phyloP scores from a whole-genome alignment of 2,888 invertebrate genomes.

The Lasiommata megera region DNA sequence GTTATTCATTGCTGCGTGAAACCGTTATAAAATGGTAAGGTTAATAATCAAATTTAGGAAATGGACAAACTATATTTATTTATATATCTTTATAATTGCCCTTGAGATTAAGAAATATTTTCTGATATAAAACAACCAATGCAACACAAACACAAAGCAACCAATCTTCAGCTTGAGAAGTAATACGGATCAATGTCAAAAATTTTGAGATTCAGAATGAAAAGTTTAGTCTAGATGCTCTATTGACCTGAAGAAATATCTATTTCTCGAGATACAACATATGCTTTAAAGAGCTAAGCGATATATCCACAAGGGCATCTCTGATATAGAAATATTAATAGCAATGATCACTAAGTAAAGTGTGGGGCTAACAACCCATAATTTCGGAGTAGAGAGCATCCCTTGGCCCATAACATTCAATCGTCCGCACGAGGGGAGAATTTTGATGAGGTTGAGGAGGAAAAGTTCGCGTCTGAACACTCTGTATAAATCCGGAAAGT shows the following conservation, averaged over 20 bases:
- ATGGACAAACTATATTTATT: too few relatives aligned
- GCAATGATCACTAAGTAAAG: slow-evolving; percentile 20
- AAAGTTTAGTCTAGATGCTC: too few relatives aligned
- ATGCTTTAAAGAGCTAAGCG: neutral
- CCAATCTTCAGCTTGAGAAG: too few relatives aligned
- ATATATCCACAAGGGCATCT: neutral
- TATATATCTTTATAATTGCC: too few relatives aligned
- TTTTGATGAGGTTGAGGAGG: slow-evolving; percentile 72
- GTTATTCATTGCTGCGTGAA: too few relatives aligned
- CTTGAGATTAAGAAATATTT: neutral
- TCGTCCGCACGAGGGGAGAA: slow-evolving; percentile 74
- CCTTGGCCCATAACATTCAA: slow-evolving; percentile 78
- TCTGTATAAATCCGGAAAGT: slow-evolving; percentile 75
- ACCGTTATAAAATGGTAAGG: too few relatives aligned
- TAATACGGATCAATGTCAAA: too few relatives aligned
- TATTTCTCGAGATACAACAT: too few relatives aligned
- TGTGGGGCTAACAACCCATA: slow-evolving; percentile 60
- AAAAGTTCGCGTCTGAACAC: slow-evolving; percentile 72
- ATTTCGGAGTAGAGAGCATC: slow-evolving; percentile 70
- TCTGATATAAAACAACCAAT: neutral
- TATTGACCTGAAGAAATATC: too few relatives aligned
- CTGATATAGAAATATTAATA: slow-evolving; percentile 21
- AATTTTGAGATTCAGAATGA: too few relatives aligned
- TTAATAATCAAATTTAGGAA: too few relatives aligned
- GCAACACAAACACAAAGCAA: too few relatives aligned